Conservation (phyloP, 1,140 invertebrate genomes). For the Coenobita brevimanus region DNA sequence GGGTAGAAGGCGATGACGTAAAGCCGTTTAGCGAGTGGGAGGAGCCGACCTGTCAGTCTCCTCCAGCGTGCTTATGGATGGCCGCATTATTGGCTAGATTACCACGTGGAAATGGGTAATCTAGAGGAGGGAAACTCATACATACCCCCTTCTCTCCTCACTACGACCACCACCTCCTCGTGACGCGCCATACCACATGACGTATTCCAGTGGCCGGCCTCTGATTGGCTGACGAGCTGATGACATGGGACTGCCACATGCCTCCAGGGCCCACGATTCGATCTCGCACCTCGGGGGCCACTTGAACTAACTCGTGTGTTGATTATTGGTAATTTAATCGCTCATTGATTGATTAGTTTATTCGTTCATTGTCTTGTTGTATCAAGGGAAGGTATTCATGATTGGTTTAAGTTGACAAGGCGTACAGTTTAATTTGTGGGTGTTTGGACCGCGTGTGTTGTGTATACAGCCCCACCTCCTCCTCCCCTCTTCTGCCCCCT, state of each 20-base stretch:
- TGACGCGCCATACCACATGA: conserved; percentile 57
- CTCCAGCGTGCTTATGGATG: conserved; percentile 25
- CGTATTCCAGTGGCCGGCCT: conserved; percentile 6
- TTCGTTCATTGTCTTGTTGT: too few species aligned
- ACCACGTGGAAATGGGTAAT: conserved; percentile 23
- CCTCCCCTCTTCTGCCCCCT: background rate
- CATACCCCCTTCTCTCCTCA: too few species aligned
- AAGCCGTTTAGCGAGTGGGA: conserved; percentile 2
- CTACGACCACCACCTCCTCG: conserved; percentile 6
- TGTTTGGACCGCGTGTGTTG: too few species aligned
- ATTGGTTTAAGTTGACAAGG: too few species aligned
- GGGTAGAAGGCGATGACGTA: background rate
- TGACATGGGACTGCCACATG: conserved; percentile 50
- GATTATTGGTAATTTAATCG: too few species aligned
- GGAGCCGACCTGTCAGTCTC: conserved; percentile 20
- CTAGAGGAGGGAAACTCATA: background rate
- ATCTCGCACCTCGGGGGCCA: background rate
- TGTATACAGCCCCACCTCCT: background rate
- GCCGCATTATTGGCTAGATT: conserved; percentile 12
- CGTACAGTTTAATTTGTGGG: too few species aligned
- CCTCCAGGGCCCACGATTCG: conserved; percentile 19
- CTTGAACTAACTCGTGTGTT: background rate
- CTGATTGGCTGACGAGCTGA: conserved; percentile 60
- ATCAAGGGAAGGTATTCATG: too few species aligned
- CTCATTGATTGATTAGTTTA: too few species aligned